Base-by-base conservation (phyloP, 92 coral and sea anemone species). In the Epizoanthus scotinus region DNA sequence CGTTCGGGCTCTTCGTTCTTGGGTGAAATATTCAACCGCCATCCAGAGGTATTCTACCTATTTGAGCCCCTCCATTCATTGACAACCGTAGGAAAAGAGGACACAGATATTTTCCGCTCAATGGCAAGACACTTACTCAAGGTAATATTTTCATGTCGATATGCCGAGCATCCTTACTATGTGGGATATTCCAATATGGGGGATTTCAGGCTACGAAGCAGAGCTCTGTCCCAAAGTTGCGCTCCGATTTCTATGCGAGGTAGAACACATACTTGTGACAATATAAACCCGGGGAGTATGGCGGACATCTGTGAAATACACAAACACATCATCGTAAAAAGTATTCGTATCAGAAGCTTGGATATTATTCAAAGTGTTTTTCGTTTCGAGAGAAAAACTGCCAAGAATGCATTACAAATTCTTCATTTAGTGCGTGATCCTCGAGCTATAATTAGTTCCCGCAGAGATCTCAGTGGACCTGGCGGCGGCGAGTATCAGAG, bases 381-480 rank as follows among this genome's bases (percentile, higher is more conserved):
- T 27, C 50, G 47, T 17, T 87, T 83, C 25, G 54, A 14, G 31
- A 85, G 78, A 59, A 75, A 75, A 79, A 63, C 54, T 18, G 81
- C 84, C 15, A 70, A 79, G 81, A 85, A 55, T 44, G 55, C 79
- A 52, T n/a, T 87, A 28, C 85, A 78, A 31, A 42, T 87, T 59
- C 83, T 91, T 29, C 95, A 88, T 57, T 83, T 88, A 44, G 92
- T 91, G 38, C 92, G 95, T 7, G 95, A 91, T 42, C 95, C 95
- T 0, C 78, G 95, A 22, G 95, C 95, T 29, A 89, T 91, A n/a
- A 88, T 91, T 36, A 88, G 80, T 29, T 91, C 95, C 15, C 89
- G 95, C 24, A 79, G 78, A 28, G 47, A 40, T 22, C 61, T 78
- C 12, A 69, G 71, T 20, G 61, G 22, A 57, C 21, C 73, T 17